Conservation (phyloP, 35 echinoderm and acorn worm genomes). For the Hemicentrotus pulcherrimus region DNA sequence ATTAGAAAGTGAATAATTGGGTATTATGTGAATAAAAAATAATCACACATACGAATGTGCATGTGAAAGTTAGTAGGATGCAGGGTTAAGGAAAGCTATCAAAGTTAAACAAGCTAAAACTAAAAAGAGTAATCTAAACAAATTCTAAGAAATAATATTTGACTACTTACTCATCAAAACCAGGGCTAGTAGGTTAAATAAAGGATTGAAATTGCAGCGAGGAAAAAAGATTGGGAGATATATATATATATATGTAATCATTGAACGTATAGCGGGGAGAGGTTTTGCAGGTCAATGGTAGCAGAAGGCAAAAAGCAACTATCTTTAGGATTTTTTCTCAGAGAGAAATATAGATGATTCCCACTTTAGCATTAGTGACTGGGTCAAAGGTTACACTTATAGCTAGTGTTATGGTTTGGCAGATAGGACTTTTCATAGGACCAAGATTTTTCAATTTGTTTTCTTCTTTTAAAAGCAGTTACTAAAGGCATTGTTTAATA, state of each 20-base stretch:
- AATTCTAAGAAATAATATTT: neutral
- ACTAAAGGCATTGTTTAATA: too few species aligned
- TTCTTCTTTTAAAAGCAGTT: too few species aligned
- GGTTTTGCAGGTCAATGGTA: neutral
- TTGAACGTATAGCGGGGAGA: neutral
- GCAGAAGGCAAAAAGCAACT: neutral
- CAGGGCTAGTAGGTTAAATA: neutral
- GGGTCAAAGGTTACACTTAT: too few species aligned
- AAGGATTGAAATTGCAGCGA: constrained; percentile 22
- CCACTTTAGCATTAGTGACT: neutral
- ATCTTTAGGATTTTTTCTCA: neutral
- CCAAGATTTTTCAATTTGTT: too few species aligned
- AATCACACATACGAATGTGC: neutral
- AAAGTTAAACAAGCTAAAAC: neutral
- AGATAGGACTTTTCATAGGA: too few species aligned
- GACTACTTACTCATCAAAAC: neutral
- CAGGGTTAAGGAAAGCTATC: neutral
- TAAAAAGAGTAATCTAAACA: neutral
- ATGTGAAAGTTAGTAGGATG: neutral
- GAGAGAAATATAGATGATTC: neutral
- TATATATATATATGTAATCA: neutral
- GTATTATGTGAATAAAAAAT: neutral
- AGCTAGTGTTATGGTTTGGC: too few species aligned
- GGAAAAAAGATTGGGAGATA: neutral
- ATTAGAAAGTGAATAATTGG: too few species aligned